Evolutionary conservation across 1,140 invertebrate species (phyloP).

Genomic region (Tetramorium parvispinum): DNA sequence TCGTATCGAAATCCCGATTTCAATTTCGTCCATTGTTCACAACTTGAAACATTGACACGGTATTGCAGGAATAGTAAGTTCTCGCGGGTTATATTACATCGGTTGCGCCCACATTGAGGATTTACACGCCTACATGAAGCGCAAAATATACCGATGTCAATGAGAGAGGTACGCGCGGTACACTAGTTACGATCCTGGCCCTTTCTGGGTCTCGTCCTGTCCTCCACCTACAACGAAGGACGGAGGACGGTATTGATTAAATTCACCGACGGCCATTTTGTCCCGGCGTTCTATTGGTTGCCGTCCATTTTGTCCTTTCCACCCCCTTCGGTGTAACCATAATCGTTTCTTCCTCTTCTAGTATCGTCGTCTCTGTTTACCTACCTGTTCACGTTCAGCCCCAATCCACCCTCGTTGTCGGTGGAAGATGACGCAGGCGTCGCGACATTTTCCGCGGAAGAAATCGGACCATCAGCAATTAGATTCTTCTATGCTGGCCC

Average conservation of each 20-base stretch:
- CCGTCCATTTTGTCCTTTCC: conserved; percentile 83
- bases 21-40: neutral
- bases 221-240: conserved; percentile 72
- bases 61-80: neutral
- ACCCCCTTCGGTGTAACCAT: conserved; percentile 33
- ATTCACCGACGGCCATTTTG: conserved; percentile 84
- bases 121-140: conserved; percentile 1
- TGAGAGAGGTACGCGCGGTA: conserved; percentile 49
- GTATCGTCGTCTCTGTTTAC: conserved; percentile 9
- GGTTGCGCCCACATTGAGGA: neutral
- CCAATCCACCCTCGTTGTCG: conserved; percentile 59
- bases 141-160: conserved; percentile 61
- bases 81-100: neutral
- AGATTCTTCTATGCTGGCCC: conserved; percentile 44
- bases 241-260: conserved; percentile 84
- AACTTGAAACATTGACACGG: neutral
- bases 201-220: conserved; percentile 67
- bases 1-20: neutral
- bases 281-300: conserved; percentile 79
- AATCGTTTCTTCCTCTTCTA: conserved; percentile 58
- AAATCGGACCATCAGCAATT: conserved; percentile 69
- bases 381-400: conserved; percentile 49
- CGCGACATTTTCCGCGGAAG: conserved; percentile 78
- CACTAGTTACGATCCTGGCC: conserved; percentile 78
- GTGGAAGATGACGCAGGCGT: conserved; percentile 76